Base-by-base conservation (phyloP, 2,113 vertebrate genomes). In the Vanacampus margaritifer region DNA sequence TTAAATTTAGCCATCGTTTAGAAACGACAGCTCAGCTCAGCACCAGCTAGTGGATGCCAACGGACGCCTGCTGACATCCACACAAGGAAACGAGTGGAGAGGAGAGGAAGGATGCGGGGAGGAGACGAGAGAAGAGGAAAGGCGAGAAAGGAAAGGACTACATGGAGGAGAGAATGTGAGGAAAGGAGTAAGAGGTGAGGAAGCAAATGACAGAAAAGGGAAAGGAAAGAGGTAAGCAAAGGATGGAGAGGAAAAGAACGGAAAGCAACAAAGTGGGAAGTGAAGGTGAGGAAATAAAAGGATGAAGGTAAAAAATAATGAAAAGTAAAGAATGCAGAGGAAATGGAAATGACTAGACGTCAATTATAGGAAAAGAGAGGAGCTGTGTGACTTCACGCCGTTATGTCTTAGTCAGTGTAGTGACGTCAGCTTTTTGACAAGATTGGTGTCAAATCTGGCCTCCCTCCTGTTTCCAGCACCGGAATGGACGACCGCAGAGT, bases 1-100 rank as follows among this genome's bases (percentile, higher is more conserved):
- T 87, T 89, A 88, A 89, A 89, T 88, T 87, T 89, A 89, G 88
- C 85, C 76, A 71, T 86, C 86, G 80, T 86, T 89, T 86, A 86
- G 84, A 85, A 86, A 82, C 76, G 82, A 84, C 82, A 86, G 74
- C 83, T 79, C 75, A 43, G 39, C 79, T 80, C 86, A 84, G 71
- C 78, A 88, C 84, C 83, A 75, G 80, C 75, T 72, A 77, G 76
- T 75, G 81, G 75, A 83, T 74, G 85, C 65, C 71, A 81, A 78
- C 79, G 81, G 84, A 85, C 79, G 84, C 76, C 71, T 80, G 68
- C 66, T 73, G 56, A 76, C 76, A 71, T 72, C 69, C 56, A 72
- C 77, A 64, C 65, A 36, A 73, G 65, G 46, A 43, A 65, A 48
- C 9, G 23, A 43, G 35, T 11, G 60, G 39, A 43, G 68, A 68